phyloP scores from a whole-genome alignment of 2,113 vertebrate species.

The Daubentonia madagascariensis region DNA sequence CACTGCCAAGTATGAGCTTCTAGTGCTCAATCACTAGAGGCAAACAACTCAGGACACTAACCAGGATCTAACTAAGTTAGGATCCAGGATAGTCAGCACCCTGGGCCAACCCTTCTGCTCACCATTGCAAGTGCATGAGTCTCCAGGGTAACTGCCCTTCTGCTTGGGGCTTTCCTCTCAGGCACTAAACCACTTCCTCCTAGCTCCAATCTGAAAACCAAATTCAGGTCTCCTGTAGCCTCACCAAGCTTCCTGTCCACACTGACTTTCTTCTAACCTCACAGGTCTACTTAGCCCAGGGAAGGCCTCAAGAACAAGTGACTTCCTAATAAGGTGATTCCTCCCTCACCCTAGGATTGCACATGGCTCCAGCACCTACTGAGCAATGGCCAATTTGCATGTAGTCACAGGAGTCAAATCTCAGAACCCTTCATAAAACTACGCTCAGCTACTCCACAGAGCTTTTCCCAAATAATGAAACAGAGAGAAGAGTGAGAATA shows the following conservation, averaged over 20 bases:
- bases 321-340: not conserved
- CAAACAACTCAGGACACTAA: not conserved
- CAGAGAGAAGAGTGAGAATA: not conserved
- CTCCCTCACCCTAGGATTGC: not conserved
- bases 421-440: not conserved
- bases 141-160: not conserved
- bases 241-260: conserved; percentile 10
- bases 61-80: not conserved
- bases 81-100: not conserved
- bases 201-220: conserved; percentile 26
- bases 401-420: not conserved
- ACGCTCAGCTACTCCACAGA: conserved; percentile 7
- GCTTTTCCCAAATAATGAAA: not conserved
- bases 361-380: not conserved
- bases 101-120: not conserved
- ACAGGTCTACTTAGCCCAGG: not conserved
- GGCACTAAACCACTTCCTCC: not conserved
- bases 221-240: not conserved
- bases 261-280: not conserved
- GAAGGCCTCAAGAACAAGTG: not conserved
- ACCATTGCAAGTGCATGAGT: not conserved
- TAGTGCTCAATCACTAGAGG: not conserved
- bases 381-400: not conserved
- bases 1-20: not conserved
- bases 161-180: not conserved